Conservation (phyloP, 2,113 vertebrate genomes). For the Phalacrocorax brasilianus region DNA sequence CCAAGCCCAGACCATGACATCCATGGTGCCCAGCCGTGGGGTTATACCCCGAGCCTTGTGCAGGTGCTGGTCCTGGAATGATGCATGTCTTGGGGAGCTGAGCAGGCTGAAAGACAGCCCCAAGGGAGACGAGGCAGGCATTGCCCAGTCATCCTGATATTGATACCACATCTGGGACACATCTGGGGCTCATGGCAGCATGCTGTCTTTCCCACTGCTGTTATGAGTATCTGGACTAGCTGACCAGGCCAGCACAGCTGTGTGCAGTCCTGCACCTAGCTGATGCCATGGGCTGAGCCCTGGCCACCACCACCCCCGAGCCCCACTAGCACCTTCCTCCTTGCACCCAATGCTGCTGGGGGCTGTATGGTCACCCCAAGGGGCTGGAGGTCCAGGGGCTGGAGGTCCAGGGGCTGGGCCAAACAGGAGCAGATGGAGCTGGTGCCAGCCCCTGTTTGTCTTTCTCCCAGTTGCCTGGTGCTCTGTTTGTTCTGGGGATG, state of each 20-base stretch:
- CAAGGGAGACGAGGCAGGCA: rapidly evolving
- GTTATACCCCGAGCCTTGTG: rapidly evolving
- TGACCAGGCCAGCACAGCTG: neutral
- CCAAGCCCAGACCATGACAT: neutral
- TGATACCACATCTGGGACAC: neutral
- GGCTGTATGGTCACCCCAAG: neutral
- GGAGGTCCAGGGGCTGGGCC: neutral
- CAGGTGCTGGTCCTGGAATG: rapidly evolving
- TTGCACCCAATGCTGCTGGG: neutral
- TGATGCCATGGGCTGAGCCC: rapidly evolving
- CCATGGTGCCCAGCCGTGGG: rapidly evolving
- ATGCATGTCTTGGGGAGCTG: neutral
- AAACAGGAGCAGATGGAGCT: slow-evolving; percentile 60
- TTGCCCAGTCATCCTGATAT: neutral
- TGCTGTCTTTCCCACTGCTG: neutral
- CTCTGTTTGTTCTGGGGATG: slow-evolving; percentile 63
- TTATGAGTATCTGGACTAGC: neutral
- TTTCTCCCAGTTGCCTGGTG: slow-evolving; percentile 67
- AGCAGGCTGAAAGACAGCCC: neutral
- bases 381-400: neutral
- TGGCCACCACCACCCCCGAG: neutral
- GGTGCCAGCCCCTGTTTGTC: slow-evolving; percentile 63
- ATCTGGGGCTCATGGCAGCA: neutral
- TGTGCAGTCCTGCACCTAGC: neutral
- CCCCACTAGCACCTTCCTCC: neutral